phyloP scores from a whole-genome alignment of 2,113 vertebrate species.

The Ictalurus punctatus region DNA sequence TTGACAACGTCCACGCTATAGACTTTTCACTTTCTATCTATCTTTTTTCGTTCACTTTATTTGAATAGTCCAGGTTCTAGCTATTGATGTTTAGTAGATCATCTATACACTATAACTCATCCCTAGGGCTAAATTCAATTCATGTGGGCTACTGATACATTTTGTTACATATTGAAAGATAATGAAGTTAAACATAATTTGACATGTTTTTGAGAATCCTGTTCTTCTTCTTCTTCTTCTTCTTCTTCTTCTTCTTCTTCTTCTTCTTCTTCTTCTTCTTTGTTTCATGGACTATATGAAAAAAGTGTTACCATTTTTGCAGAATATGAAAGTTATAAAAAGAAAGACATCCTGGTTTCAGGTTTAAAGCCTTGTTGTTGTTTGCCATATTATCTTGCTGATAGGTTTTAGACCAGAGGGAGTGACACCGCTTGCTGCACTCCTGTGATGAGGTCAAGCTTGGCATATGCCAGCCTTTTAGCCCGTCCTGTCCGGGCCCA shows the following conservation, averaged over 20 bases:
- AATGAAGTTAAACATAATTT: not conserved
- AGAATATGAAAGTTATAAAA: not conserved
- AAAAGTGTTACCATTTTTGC: not conserved
- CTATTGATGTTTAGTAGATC: not conserved
- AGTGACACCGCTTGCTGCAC: slow-evolving; percentile 33
- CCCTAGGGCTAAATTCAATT: not conserved
- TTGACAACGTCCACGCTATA: not conserved
- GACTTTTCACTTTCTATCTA: not conserved
- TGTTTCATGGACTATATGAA: not conserved
- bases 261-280: not conserved
- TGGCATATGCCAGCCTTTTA: slow-evolving; percentile 55
- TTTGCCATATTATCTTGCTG: slow-evolving; percentile 1
- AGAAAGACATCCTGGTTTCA: not conserved
- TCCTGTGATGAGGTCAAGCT: slow-evolving; percentile 47
- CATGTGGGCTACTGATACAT: not conserved
- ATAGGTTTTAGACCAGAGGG: slow-evolving; percentile 28
- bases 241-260: not conserved
- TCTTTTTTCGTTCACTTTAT: not conserved
- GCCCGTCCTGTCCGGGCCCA: slow-evolving; percentile 35
- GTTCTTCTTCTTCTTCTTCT: too few species aligned
- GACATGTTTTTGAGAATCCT: not conserved
- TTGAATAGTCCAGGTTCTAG: not conserved
- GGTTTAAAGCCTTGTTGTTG: slow-evolving; percentile 4
- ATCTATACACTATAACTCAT: not conserved
- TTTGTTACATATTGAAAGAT: not conserved